Evolutionary conservation across 2,797 vertebrate species (phyloP).

Genomic region (Helarctos malayanus): DNA sequence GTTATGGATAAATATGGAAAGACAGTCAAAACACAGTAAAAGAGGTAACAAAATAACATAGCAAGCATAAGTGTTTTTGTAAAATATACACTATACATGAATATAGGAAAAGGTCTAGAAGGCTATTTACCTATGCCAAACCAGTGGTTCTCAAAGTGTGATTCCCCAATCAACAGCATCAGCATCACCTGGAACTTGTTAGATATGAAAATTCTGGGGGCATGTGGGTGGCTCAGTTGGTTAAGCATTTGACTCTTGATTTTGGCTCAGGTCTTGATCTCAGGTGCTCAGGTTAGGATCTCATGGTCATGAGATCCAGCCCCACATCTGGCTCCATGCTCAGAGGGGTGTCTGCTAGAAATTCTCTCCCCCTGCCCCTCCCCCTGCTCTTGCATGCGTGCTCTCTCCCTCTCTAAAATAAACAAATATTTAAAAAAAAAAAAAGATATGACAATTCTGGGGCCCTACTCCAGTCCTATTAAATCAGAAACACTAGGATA

Average conservation of each 20-base stretch:
- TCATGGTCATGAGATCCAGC: not conserved
- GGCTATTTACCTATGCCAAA: not conserved
- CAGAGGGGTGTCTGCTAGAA: not conserved
- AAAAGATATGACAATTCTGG: conserved; percentile 14
- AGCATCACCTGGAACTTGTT: not conserved
- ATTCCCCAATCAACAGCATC: not conserved
- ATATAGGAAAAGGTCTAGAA: conserved; percentile 28
- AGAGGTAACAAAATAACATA: conserved; percentile 11
- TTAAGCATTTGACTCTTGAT: not conserved
- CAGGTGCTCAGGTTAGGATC: not conserved
- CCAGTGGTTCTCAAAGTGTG: not conserved
- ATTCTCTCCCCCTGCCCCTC: not conserved
- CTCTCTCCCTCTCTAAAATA: not conserved
- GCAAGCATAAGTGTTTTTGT: not conserved
- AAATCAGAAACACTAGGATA: not conserved
- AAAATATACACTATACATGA: conserved; percentile 2
- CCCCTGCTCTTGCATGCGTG: not conserved
- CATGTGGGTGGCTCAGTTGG: not conserved
- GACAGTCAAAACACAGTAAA: not conserved
- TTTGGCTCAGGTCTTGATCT: not conserved
- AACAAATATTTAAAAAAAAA: not conserved
- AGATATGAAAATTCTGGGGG: conserved; percentile 5
- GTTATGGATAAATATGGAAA: conserved; percentile 30
- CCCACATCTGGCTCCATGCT: not conserved
- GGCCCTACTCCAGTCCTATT: not conserved